Conservation (phyloP, 2,797 vertebrate genomes). For the Cyprinella venusta region DNA sequence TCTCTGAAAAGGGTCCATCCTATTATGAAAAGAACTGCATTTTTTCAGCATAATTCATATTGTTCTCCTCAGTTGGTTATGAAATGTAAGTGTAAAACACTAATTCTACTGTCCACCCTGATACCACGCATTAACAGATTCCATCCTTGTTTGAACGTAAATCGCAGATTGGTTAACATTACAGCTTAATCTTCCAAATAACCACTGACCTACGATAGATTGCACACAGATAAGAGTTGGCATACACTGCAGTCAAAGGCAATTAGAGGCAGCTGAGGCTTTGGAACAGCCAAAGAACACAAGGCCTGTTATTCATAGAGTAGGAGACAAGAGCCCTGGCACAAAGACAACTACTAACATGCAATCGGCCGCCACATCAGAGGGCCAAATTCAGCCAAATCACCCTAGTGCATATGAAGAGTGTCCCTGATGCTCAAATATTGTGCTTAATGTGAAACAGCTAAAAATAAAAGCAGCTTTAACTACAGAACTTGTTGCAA, state of each 20-base stretch:
- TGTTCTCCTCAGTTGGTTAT: neutral
- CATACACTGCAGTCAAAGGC: slow-evolving; percentile 38
- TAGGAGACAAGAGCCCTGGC: slow-evolving; percentile 13
- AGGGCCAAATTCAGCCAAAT: neutral
- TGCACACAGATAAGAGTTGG: slow-evolving; percentile 24
- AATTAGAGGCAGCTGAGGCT: slow-evolving; percentile 52
- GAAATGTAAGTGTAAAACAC: neutral
- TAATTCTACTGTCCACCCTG: neutral
- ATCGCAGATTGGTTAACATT: neutral
- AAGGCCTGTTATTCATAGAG: slow-evolving; percentile 19
- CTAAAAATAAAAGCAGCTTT: slow-evolving; percentile 19
- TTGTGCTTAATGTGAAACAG: neutral
- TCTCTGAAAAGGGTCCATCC: neutral
- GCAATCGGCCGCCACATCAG: neutral
- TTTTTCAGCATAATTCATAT: neutral
- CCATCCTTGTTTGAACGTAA: neutral
- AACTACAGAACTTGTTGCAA: neutral
- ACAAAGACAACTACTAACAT: slow-evolving; percentile 2
- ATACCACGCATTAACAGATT: neutral
- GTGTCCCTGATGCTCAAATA: slow-evolving; percentile 24
- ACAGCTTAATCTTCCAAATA: slow-evolving; percentile 28
- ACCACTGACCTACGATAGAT: slow-evolving; percentile 41
- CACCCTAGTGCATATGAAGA: neutral
- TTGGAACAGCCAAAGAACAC: slow-evolving; percentile 15
- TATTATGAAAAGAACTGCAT: neutral